Evolutionary conservation across 2,113 vertebrate species (phyloP).

Genomic region (Dunckerocampus dactyliophorus): DNA sequence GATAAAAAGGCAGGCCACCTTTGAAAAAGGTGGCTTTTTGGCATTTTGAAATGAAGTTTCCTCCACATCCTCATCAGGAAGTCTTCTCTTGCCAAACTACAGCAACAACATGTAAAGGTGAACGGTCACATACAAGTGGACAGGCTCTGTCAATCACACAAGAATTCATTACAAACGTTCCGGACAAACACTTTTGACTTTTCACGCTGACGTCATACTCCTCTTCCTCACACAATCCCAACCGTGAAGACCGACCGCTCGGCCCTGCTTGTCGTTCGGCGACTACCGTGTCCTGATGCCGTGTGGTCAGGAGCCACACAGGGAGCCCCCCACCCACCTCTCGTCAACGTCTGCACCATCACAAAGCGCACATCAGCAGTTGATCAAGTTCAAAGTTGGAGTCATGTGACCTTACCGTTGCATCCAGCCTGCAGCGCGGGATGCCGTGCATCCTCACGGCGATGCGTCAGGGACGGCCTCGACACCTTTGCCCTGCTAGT

Average conservation of each 20-base stretch:
- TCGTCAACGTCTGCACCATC: too few relatives aligned
- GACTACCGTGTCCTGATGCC: background rate
- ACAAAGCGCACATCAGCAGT: background rate
- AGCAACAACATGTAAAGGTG: background rate
- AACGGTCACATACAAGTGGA: background rate
- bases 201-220: too few relatives aligned
- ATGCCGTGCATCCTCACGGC: constrained; percentile 86
- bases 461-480: constrained; percentile 90
- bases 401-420: constrained; percentile 87
- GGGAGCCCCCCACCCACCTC: background rate
- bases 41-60: background rate
- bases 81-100: background rate
- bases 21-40: background rate
- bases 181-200: too few relatives aligned
- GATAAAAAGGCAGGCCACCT: background rate
- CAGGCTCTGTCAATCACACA: too few relatives aligned
- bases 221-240: too few relatives aligned
- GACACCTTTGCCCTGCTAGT: constrained; percentile 95
- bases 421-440: constrained; percentile 87
- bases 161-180: too few relatives aligned
- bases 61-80: background rate
- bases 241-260: too few relatives aligned
- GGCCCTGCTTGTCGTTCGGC: too few relatives aligned
- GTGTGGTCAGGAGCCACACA: background rate
- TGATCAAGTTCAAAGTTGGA: constrained; percentile 7